Percentiles rank a stretch among this genome's conserved stretches.
These are phyloP conservation scores for Podabrus alpinus DNA, from an alignment of 2,888 invertebrate species.

Conservation along the genomic window DNA sequence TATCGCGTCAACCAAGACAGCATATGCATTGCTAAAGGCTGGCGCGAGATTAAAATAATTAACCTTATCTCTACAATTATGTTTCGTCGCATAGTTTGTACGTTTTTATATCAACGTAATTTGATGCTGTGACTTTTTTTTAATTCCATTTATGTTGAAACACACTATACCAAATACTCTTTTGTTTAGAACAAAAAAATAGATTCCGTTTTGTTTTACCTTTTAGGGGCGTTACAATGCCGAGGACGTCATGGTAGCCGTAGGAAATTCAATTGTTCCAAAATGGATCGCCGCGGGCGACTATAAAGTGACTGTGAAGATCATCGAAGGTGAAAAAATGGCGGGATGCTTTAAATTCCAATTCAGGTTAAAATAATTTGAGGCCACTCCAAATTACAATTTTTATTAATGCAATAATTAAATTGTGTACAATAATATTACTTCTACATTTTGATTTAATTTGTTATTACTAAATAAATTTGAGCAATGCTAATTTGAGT, in stretches of 20 bases:
- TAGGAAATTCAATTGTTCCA: conserved; percentile 6
- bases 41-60: too few species aligned
- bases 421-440: conserved; percentile 2
- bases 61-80: too few species aligned
- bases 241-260: not conserved
- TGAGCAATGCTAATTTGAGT: not conserved
- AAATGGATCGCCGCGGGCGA: conserved; percentile 16
- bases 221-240: conserved; percentile 1
- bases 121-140: too few species aligned
- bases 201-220: not conserved
- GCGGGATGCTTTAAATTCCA: conserved; percentile 14
- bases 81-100: too few species aligned
- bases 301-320: conserved; percentile 1
- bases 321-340: conserved; percentile 1
- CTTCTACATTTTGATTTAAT: not conserved
- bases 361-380: conserved; percentile 2
- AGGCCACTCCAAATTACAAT: not conserved
- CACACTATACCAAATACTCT: too few species aligned
- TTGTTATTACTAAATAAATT: not conserved
- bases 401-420: conserved; percentile 2
- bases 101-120: too few species aligned
- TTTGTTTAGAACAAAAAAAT: not conserved
- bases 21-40: too few species aligned
- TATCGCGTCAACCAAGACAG: too few species aligned
- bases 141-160: too few species aligned